A percentile compares a stretch with the other conserved stretches of the same genome.
phyloP scores from a whole-genome alignment of 2,888 invertebrate species.

The Scrobipalpa costella region DNA sequence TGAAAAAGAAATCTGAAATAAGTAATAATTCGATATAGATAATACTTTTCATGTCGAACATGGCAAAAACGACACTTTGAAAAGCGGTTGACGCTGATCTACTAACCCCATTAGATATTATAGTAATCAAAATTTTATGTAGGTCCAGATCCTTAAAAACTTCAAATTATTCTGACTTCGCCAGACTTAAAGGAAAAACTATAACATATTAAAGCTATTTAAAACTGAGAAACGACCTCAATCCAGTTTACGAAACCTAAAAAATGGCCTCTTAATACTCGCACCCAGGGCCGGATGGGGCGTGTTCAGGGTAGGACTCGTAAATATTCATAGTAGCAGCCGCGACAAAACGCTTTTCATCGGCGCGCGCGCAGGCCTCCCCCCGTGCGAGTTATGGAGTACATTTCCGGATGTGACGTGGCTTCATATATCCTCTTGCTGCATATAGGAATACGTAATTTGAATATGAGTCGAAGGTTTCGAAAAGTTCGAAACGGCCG shows the following conservation, averaged over 20 bases:
- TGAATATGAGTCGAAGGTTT: neutral
- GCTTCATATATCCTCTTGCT: constrained; percentile 19
- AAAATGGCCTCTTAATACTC: neutral
- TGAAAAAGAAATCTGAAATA: no score
- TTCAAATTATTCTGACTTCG: no score
- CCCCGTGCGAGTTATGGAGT: constrained; percentile 66
- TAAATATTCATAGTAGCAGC: constrained; percentile 71
- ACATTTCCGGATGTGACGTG: constrained; percentile 53
- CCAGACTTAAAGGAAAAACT: no score
- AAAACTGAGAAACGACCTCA: neutral
- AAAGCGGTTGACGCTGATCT: no score
- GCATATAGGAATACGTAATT: neutral
- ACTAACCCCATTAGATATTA: no score
- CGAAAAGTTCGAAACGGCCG: neutral
- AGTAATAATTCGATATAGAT: no score
- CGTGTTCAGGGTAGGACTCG: constrained; percentile 54
- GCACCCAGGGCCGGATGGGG: constrained; percentile 39
- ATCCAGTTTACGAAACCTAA: neutral
- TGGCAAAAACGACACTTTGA: no score
- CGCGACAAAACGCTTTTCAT: constrained; percentile 69
- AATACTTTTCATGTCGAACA: no score
- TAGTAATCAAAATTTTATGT: no score
- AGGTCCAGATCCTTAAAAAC: no score
- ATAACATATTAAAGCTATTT: no score
- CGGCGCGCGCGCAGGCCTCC: constrained; percentile 57